Percentiles rank a stretch among this genome's conserved stretches.
phyloP scores from a whole-genome alignment of 2,797 vertebrate species.

The Astyanax mexicanus region DNA sequence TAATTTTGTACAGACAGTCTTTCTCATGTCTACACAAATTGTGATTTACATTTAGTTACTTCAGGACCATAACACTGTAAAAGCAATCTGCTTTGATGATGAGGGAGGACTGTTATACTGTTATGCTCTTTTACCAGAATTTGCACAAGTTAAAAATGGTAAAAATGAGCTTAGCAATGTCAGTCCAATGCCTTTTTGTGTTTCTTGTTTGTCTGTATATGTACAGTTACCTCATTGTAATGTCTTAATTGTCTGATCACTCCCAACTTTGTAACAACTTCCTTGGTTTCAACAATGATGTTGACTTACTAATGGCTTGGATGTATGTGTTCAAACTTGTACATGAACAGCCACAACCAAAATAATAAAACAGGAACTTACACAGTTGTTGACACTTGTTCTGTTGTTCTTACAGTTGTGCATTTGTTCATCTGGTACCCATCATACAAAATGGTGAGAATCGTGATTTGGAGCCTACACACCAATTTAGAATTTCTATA shows the following conservation, averaged over 20 bases:
- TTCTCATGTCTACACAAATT: conserved; percentile 24
- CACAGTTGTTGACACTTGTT: conserved; percentile 20
- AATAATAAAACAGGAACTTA: conserved; percentile 50
- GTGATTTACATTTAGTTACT: conserved; percentile 32
- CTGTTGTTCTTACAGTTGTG: too few relatives aligned
- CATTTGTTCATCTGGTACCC: conserved; percentile 3
- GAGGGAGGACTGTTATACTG: conserved; percentile 30
- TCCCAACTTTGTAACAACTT: conserved; percentile 8
- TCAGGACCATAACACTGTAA: conserved; percentile 57
- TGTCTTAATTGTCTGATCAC: conserved; percentile 33
- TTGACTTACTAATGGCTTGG: conserved; percentile 26
- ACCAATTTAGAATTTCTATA: conserved; percentile 21
- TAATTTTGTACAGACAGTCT: conserved; percentile 25
- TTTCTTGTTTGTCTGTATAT: conserved; percentile 42
- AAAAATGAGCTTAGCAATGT: conserved; percentile 19
- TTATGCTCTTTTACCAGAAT: conserved; percentile 44
- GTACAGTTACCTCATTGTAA: conserved; percentile 42
- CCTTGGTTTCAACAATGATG: conserved; percentile 31
- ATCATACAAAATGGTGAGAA: neutral
- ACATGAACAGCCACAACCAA: conserved; percentile 35
- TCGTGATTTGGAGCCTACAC: conserved; percentile 23
- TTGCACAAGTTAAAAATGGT: conserved; percentile 40
- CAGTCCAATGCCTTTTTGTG: conserved; percentile 29
- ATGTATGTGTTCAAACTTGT: conserved; percentile 44
- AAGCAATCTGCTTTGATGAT: conserved; percentile 18